Evolutionary conservation across 2,888 invertebrate species (phyloP).

Genomic region (Callimorpha dominula): DNA sequence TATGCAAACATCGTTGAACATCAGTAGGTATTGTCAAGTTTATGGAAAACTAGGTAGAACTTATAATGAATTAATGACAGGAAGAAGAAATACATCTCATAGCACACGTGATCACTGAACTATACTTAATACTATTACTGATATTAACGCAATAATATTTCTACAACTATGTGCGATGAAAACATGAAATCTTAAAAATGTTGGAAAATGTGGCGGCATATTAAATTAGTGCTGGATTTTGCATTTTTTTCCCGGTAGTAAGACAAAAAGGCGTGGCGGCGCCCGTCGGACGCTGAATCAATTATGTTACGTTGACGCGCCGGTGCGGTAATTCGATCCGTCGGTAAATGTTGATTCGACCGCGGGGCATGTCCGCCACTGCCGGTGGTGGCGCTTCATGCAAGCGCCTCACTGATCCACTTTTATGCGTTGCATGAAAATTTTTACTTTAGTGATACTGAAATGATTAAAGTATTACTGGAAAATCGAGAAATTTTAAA

Average conservation of each 20-base stretch:
- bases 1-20: no score
- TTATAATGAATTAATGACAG: no score
- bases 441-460: constrained; percentile 36
- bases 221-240: constrained; percentile 80
- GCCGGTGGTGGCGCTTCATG: constrained; percentile 41
- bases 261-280: constrained; percentile 76
- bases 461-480: not conserved
- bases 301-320: constrained; percentile 80
- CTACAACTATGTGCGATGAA: constrained; percentile 8
- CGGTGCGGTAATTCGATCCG: constrained; percentile 81
- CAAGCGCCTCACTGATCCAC: constrained; percentile 67
- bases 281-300: constrained; percentile 77
- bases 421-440: constrained; percentile 50
- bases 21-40: no score
- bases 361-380: constrained; percentile 66
- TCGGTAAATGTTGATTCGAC: constrained; percentile 84
- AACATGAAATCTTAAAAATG: constrained; percentile 47
- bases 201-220: constrained; percentile 65
- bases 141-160: not conserved
- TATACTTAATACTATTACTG: not conserved
- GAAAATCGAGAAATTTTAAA: not conserved
- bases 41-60: no score
- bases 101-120: no score
- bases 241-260: constrained; percentile 67
- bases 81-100: no score